phyloP scores from a whole-genome alignment of 1,140 invertebrate genomes.

The Rhyacophila brunnea region DNA sequence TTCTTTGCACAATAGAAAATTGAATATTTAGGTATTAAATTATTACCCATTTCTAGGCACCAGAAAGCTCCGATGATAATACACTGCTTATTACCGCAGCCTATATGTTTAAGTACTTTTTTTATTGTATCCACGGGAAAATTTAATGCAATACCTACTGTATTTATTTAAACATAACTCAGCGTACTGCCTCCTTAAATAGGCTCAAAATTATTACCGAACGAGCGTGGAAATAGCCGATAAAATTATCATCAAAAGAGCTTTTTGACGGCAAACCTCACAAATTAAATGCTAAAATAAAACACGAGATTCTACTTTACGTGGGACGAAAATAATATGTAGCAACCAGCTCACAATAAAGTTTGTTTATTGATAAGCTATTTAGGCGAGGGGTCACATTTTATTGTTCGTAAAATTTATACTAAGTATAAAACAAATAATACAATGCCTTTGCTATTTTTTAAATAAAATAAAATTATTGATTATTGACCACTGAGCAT shows the following conservation, averaged over 20 bases:
- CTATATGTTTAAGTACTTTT: conserved; percentile 12
- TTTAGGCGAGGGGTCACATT: too few relatives aligned
- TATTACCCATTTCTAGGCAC: conserved; percentile 24
- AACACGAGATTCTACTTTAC: too few relatives aligned
- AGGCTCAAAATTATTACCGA: conserved; percentile 22
- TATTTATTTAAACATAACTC: conserved; percentile 23
- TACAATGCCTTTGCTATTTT: too few relatives aligned
- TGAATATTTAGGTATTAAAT: conserved; percentile 36
- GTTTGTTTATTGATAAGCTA: too few relatives aligned
- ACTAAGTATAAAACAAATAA: too few relatives aligned
- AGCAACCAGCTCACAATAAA: too few relatives aligned
- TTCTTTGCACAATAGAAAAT: conserved; percentile 24
- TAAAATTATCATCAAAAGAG: conserved; percentile 28
- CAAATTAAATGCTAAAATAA: conserved; percentile 11
- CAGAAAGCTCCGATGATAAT: conserved; percentile 26
- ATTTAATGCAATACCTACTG: conserved; percentile 16
- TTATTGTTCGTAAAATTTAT: too few relatives aligned
- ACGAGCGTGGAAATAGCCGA: conserved; percentile 19
- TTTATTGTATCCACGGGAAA: conserved; percentile 21
- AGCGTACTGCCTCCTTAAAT: conserved; percentile 1
- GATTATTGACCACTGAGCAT: too few relatives aligned
- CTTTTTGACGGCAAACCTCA: neutral
- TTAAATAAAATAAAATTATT: too few relatives aligned
- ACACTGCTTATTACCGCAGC: conserved; percentile 26
- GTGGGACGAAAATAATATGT: too few relatives aligned